phyloP scores from a whole-genome alignment of 2,888 invertebrate species.

The Nowickia ferox region DNA sequence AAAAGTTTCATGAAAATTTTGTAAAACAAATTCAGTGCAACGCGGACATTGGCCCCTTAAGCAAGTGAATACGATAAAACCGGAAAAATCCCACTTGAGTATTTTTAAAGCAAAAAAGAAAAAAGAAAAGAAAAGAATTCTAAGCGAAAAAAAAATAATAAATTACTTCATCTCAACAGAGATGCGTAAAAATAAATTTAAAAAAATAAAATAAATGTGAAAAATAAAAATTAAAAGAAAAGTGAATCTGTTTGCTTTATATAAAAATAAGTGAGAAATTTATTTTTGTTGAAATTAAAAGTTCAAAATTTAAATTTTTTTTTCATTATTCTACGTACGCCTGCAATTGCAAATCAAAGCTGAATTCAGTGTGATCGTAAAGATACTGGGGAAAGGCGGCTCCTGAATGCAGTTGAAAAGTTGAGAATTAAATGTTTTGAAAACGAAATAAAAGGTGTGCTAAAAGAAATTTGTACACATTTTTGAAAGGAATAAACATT shows the following conservation, averaged over 20 bases:
- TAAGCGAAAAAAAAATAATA: slow-evolving; percentile 16
- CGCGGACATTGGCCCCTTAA: slow-evolving; percentile 77
- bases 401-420: slow-evolving; percentile 34
- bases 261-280: neutral
- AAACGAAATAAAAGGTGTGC: slow-evolving; percentile 22
- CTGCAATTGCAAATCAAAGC: neutral
- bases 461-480: neutral
- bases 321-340: neutral
- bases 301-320: neutral
- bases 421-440: slow-evolving; percentile 12
- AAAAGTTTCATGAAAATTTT: slow-evolving; percentile 56
- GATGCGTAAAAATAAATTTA: neutral
- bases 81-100: slow-evolving; percentile 3
- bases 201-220: slow-evolving; percentile 12
- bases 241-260: too few species aligned
- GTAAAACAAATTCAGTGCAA: slow-evolving; percentile 70
- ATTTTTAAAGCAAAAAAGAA: neutral
- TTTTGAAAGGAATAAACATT: neutral
- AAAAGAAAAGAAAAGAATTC: slow-evolving; percentile 23
- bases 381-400: slow-evolving; percentile 7
- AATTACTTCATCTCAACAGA: neutral
- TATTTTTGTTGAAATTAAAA: slow-evolving; percentile 10
- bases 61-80: slow-evolving; percentile 50
- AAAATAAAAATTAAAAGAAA: neutral
- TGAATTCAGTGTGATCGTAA: slow-evolving; percentile 7